phyloP scores from a whole-genome alignment of 2,113 vertebrate genomes.

The Heteronetta atricapilla region DNA sequence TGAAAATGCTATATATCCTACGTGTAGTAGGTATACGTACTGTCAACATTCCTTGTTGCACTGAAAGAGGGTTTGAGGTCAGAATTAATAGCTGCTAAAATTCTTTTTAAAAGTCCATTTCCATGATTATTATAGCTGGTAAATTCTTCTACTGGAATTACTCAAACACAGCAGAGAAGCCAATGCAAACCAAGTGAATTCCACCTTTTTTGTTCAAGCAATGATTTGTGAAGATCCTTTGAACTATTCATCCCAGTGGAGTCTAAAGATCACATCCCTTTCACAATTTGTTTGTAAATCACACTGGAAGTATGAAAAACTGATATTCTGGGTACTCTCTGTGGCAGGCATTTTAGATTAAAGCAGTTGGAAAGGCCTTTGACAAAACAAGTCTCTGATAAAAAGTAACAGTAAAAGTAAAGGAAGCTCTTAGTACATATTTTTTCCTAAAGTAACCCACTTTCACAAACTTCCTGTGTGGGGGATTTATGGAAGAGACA shows the following conservation, averaged over 20 bases:
- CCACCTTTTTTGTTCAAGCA: neutral
- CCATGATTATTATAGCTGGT: neutral
- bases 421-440: neutral
- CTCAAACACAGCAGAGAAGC: neutral
- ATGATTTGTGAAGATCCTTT: slow-evolving; percentile 1
- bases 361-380: neutral
- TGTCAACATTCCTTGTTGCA: neutral
- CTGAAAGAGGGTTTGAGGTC: neutral
- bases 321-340: neutral
- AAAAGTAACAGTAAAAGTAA: slow-evolving; percentile 10
- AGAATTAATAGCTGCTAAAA: neutral
- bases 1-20: neutral
- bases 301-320: neutral
- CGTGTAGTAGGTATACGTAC: neutral
- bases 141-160: neutral
- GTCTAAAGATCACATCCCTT: neutral
- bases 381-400: neutral
- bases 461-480: slow-evolving; percentile 36
- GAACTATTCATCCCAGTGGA: neutral
- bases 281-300: slow-evolving; percentile 19
- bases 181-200: neutral
- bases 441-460: neutral
- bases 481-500: slow-evolving; percentile 68
- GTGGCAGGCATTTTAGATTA: neutral
- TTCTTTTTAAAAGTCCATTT: neutral